Percentiles rank a stretch among this genome's conserved stretches.
These are phyloP conservation scores for Psittacara wagleri DNA, from an alignment of 2,113 vertebrate genomes.

Conservation along the genomic window DNA sequence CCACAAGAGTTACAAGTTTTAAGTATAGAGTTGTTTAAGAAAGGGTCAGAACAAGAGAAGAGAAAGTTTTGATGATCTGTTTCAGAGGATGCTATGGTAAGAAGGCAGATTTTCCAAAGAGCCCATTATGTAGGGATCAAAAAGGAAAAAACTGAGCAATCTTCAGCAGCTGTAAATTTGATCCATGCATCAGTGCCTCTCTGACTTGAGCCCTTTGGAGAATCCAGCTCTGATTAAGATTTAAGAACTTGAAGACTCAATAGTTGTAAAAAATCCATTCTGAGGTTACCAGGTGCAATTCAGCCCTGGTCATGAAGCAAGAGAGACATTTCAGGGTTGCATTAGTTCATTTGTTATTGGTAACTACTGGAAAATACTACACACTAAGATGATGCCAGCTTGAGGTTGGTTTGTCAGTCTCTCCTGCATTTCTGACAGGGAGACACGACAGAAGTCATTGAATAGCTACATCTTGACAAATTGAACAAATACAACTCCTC, in stretches of 20 bases:
- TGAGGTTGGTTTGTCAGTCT: not conserved
- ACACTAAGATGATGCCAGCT: not conserved
- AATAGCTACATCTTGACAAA: not conserved
- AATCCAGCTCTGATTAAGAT: not conserved
- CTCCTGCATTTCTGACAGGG: not conserved
- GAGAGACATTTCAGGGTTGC: not conserved
- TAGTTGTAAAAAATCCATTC: not conserved
- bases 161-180: not conserved
- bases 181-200: not conserved
- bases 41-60: not conserved
- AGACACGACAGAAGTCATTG: not conserved
- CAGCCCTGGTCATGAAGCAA: not conserved
- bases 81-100: not conserved
- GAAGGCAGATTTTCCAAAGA: not conserved
- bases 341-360: not conserved
- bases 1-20: not conserved
- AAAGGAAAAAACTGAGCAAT: rapidly evolving
- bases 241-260: not conserved
- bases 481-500: not conserved
- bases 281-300: not conserved
- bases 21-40: not conserved
- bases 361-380: not conserved
- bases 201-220: not conserved
- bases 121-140: not conserved
- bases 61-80: not conserved